phyloP scores from a whole-genome alignment of 2,888 invertebrate genomes.

The Orthosia gothica region DNA sequence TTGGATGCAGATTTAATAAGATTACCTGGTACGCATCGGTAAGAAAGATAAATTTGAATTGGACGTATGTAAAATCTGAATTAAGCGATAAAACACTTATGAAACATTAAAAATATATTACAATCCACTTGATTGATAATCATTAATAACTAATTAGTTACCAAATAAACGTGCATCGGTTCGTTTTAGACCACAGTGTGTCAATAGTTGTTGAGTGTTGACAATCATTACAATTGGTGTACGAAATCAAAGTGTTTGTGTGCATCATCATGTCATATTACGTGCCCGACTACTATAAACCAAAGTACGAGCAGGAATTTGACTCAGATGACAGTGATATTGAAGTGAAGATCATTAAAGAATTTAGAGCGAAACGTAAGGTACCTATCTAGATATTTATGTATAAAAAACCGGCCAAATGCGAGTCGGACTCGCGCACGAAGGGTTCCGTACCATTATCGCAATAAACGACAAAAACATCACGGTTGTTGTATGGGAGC shows the following conservation, averaged over 20 bases:
- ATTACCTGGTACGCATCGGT: too few species aligned
- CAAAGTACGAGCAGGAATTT: constrained; percentile 19
- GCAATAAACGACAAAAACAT: too few species aligned
- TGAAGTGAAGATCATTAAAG: constrained; percentile 66
- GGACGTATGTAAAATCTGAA: background rate
- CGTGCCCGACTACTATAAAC: too few species aligned
- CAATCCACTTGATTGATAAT: constrained; percentile 33
- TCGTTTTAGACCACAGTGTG: background rate
- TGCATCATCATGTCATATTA: too few species aligned
- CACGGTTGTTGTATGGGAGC: too few species aligned
- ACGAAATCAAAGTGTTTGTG: too few species aligned
- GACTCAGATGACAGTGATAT: constrained; percentile 70
- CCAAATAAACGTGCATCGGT: constrained; percentile 17
- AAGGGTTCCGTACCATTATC: too few species aligned
- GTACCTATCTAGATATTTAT: constrained; percentile 30
- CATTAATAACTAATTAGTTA: constrained; percentile 37
- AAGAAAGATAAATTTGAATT: background rate
- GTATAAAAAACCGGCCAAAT: too few species aligned
- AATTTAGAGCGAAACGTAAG: constrained; percentile 53
- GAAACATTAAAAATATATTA: constrained; percentile 58
- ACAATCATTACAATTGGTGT: too few species aligned
- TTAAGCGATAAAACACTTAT: constrained; percentile 12
- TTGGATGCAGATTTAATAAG: background rate
- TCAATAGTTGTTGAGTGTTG: too few species aligned
- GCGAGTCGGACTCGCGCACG: too few species aligned